These are phyloP conservation scores for Xyliphius kryptos DNA, from an alignment of 2,113 vertebrate species.

Conservation along the genomic window DNA sequence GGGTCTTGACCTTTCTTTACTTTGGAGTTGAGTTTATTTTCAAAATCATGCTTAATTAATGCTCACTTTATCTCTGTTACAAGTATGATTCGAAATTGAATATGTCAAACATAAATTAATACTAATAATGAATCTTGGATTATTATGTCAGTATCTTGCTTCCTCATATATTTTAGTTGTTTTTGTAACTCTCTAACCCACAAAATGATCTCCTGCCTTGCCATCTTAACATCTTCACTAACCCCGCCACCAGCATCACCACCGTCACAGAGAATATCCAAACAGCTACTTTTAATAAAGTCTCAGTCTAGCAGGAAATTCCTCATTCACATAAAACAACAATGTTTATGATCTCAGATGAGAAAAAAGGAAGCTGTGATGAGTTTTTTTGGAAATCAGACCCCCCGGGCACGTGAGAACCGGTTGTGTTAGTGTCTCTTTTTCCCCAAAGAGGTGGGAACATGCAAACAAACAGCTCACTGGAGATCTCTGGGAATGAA, in stretches of 20 bases:
- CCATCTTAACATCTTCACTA: too few relatives aligned
- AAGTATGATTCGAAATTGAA: too few relatives aligned
- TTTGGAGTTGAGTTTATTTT: too few relatives aligned
- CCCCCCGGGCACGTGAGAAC: conserved; percentile 62
- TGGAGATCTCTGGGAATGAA: conserved; percentile 45
- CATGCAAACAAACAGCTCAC: conserved; percentile 65
- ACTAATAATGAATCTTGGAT: too few relatives aligned
- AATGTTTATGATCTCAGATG: conserved; percentile 25
- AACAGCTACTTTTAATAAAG: conserved; percentile 29
- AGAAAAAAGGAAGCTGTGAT: conserved; percentile 22
- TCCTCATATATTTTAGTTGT: too few relatives aligned
- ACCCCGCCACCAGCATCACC: not conserved
- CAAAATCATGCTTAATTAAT: too few relatives aligned
- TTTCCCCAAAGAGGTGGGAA: conserved; percentile 63
- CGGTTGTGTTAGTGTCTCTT: conserved; percentile 58
- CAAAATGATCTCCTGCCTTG: not conserved
- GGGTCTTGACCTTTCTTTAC: too few relatives aligned
- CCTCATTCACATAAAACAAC: conserved; percentile 18
- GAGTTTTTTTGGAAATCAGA: conserved; percentile 26
- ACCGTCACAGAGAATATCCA: conserved; percentile 18
- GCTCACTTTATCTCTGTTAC: too few relatives aligned
- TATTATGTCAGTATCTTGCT: too few relatives aligned
- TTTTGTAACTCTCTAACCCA: too few relatives aligned
- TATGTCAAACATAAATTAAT: too few relatives aligned
- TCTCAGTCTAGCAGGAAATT: conserved; percentile 17